Evolutionary conservation across 2,113 vertebrate genomes (phyloP).

Genomic region (Neolamprologus toae): DNA sequence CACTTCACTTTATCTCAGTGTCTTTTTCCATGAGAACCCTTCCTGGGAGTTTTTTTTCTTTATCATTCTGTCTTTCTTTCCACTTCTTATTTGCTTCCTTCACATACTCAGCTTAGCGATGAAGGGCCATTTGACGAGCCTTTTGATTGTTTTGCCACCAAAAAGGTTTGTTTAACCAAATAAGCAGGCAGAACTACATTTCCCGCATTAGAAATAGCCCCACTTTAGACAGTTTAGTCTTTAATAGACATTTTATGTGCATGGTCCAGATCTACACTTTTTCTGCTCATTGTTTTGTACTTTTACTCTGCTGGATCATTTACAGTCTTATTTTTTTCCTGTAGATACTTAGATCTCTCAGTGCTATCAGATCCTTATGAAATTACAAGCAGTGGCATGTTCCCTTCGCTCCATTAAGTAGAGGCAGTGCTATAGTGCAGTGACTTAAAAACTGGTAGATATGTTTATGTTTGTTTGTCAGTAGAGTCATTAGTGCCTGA

Average conservation of each 20-base stretch:
- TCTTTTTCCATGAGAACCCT: not conserved
- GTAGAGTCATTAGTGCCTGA: not conserved
- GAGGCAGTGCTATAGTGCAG: not conserved
- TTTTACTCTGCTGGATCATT: not conserved
- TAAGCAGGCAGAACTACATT: not conserved
- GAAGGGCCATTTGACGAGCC: slow-evolving; percentile 75
- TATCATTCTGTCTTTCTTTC: slow-evolving; percentile 12
- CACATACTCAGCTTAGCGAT: slow-evolving; percentile 71
- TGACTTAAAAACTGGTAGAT: not conserved
- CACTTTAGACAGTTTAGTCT: not conserved
- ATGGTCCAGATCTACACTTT: not conserved
- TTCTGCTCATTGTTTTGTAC: not conserved
- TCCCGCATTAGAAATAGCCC: not conserved
- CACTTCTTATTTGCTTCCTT: slow-evolving; percentile 34
- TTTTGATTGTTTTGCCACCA: slow-evolving; percentile 76
- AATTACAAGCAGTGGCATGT: not conserved
- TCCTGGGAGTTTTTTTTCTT: not conserved
- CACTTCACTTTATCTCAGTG: not conserved
- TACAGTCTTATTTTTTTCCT: rapidly evolving
- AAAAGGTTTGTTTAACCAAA: slow-evolving; percentile 78
- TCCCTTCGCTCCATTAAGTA: not conserved
- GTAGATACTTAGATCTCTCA: not conserved
- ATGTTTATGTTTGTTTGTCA: not conserved
- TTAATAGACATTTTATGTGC: not conserved
- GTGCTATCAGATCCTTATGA: not conserved